A percentile compares a stretch with the other conserved stretches of the same genome.
phyloP scores from a whole-genome alignment of 1,140 invertebrate species.

The Coelopa frigida region DNA sequence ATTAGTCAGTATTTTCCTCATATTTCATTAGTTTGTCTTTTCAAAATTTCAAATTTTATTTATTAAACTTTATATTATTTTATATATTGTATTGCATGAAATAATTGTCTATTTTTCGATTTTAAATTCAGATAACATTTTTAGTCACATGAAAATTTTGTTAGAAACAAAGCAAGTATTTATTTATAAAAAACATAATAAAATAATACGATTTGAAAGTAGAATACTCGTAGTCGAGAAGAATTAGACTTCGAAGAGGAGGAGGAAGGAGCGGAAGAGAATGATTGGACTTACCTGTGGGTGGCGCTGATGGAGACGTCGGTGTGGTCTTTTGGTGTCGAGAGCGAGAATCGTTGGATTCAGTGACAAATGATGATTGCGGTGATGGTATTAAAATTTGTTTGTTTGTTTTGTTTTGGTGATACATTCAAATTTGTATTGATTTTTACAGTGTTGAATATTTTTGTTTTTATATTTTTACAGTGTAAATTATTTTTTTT shows the following conservation, averaged over 20 bases:
- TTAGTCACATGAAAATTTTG: too few species aligned
- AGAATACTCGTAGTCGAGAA: too few species aligned
- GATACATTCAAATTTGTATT: conserved; percentile 1
- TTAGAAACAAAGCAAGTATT: neutral
- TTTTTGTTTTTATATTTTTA: neutral
- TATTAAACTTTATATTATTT: neutral
- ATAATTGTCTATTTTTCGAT: too few species aligned
- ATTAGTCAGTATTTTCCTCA: too few species aligned
- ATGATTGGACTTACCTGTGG: conserved; percentile 35
- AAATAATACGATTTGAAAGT: conserved; percentile 1
- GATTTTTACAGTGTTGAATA: neutral
- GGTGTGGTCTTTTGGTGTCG: conserved; percentile 32
- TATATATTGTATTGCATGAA: too few species aligned
- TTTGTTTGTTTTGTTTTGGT: neutral
- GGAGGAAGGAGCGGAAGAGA: too few species aligned
- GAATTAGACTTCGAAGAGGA: too few species aligned
- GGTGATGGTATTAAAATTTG: too few species aligned
- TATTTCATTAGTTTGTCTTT: too few species aligned
- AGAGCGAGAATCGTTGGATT: neutral
- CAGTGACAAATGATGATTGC: too few species aligned
- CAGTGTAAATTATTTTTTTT: conserved; percentile 2
- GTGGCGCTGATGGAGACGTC: conserved; percentile 39
- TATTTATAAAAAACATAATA: neutral
- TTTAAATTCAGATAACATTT: too few species aligned
- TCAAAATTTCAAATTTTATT: conserved; percentile 5